These are phyloP conservation scores for Hylaea fasciaria DNA, from an alignment of 2,888 invertebrate species.

Conservation along the genomic window DNA sequence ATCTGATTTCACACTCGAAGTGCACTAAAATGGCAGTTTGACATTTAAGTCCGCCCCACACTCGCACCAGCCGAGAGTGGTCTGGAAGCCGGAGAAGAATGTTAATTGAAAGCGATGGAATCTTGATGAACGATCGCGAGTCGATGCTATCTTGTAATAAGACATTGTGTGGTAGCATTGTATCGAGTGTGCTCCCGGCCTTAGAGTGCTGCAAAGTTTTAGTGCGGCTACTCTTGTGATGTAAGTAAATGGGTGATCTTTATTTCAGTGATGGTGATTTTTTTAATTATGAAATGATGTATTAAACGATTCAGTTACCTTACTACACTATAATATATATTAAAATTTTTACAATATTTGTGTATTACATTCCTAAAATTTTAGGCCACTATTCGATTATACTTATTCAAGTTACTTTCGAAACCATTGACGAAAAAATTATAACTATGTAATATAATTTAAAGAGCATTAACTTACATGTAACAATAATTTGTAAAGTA, in stretches of 20 bases:
- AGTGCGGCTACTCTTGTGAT: constrained; percentile 17
- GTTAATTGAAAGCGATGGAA: constrained; percentile 79
- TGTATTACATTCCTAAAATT: too few species aligned
- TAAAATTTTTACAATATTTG: too few species aligned
- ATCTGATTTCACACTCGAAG: constrained; percentile 38
- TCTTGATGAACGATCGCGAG: constrained; percentile 47
- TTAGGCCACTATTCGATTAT: too few species aligned
- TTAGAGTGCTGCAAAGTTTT: constrained; percentile 39
- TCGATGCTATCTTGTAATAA: constrained; percentile 78
- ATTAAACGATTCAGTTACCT: neutral
- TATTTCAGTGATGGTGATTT: constrained; percentile 6
- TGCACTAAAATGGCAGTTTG: constrained; percentile 65
- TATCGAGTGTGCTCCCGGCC: constrained; percentile 57
- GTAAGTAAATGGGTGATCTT: constrained; percentile 3
- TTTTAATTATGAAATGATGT: constrained; percentile 15
- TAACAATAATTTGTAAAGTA: too few species aligned
- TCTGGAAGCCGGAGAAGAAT: constrained; percentile 70
- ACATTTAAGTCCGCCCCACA: constrained; percentile 67
- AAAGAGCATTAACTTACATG: too few species aligned
- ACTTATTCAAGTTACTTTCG: too few species aligned
- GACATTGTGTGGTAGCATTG: constrained; percentile 72
- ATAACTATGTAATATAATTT: too few species aligned
- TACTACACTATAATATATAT: too few species aligned
- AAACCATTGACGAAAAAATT: too few species aligned
- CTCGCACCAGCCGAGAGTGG: constrained; percentile 23